Conservation (phyloP, 2,888 invertebrate species). For the Pomacea canaliculata region DNA sequence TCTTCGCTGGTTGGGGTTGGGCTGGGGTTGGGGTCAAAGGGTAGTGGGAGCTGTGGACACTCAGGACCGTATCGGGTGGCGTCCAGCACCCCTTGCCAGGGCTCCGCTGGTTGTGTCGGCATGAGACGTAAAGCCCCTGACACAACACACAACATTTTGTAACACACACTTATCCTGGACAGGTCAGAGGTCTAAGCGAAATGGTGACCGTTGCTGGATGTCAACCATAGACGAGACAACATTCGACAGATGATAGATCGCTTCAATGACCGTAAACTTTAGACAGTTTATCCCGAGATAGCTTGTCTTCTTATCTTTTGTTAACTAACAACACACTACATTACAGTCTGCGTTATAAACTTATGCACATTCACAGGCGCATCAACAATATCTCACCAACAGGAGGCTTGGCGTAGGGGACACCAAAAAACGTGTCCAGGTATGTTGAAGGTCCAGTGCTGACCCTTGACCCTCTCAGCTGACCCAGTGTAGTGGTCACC, state of each 20-base stretch:
- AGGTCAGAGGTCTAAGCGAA: too few species aligned
- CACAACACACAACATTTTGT: too few species aligned
- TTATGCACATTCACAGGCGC: neutral
- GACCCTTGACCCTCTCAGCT: slow-evolving; percentile 3
- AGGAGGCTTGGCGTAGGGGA: slow-evolving; percentile 10
- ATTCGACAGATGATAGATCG: too few species aligned
- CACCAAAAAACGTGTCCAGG: slow-evolving; percentile 5
- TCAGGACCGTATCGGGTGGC: neutral
- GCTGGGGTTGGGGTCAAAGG: too few species aligned
- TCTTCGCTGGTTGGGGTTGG: neutral
- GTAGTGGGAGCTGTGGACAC: neutral
- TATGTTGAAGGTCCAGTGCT: neutral
- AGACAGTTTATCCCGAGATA: too few species aligned
- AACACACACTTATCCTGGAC: too few species aligned
- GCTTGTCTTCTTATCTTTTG: too few species aligned
- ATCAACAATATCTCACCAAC: slow-evolving; percentile 2
- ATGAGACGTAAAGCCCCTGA: neutral
- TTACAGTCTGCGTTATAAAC: too few species aligned
- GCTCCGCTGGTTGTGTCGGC: neutral
- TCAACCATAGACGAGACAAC: too few species aligned
- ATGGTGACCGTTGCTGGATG: too few species aligned
- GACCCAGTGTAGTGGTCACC: neutral
- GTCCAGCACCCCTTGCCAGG: neutral
- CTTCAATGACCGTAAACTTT: too few species aligned
- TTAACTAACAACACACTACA: too few species aligned